phyloP scores from a whole-genome alignment of 2,113 vertebrate species.

The Chloropsis hardwickii region DNA sequence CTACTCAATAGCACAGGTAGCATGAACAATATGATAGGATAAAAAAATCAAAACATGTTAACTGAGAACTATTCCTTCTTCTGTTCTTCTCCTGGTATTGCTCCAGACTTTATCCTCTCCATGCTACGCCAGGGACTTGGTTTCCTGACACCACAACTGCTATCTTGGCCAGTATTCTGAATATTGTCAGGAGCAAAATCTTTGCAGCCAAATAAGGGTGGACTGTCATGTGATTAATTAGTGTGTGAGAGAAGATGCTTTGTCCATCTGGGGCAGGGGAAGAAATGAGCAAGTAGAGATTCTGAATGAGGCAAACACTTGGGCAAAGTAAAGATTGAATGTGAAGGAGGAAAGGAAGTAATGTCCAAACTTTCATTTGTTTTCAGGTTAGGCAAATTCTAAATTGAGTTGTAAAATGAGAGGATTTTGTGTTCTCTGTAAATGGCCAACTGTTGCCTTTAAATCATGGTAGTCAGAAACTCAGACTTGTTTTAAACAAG shows the following conservation, averaged over 20 bases:
- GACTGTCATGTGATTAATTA: not conserved
- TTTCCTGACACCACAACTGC: not conserved
- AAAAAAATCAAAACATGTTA: not conserved
- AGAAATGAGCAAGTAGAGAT: not conserved
- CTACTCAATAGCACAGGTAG: not conserved
- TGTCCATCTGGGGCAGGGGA: not conserved
- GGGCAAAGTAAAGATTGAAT: not conserved
- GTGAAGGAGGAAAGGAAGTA: not conserved
- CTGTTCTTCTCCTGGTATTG: not conserved
- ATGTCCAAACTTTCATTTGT: not conserved
- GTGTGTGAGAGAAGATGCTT: not conserved
- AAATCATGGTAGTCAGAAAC: not conserved
- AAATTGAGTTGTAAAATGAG: not conserved
- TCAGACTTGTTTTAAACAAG: not conserved
- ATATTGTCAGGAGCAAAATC: not conserved
- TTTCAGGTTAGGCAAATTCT: not conserved
- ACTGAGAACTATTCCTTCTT: not conserved
- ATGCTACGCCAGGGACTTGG: not conserved
- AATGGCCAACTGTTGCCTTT: not conserved
- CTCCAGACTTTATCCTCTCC: not conserved
- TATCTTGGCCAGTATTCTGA: not conserved
- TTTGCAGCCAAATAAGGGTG: not conserved
- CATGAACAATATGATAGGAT: not conserved
- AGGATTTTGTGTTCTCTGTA: not conserved
- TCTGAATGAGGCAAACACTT: not conserved